These are phyloP conservation scores for Drosophila mayaguana DNA, from an alignment of 2,888 invertebrate genomes.

Conservation along the genomic window DNA sequence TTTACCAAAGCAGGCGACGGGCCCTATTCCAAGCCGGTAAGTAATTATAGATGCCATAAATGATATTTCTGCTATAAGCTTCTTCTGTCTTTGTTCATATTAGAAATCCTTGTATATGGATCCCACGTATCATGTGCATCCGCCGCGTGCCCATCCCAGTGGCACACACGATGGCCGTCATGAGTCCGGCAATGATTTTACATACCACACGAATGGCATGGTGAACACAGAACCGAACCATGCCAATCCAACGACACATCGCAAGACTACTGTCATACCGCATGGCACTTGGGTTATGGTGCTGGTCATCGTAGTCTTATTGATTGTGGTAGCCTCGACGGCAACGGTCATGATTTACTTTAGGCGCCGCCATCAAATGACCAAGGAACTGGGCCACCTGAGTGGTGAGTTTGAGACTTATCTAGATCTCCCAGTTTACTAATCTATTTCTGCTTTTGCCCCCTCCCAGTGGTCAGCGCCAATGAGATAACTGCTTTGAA, in stretches of 20 bases:
- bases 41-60: slow-evolving; percentile 57
- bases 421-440: not conserved
- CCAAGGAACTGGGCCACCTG: slow-evolving; percentile 88
- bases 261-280: slow-evolving; percentile 83
- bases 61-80: not conserved
- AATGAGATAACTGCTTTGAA: slow-evolving; percentile 86
- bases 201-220: slow-evolving; percentile 76
- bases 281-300: slow-evolving; percentile 85
- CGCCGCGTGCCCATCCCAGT: slow-evolving; percentile 85
- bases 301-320: slow-evolving; percentile 82
- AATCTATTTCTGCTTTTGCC: not conserved
- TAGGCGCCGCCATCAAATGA: slow-evolving; percentile 84
- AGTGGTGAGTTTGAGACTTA: slow-evolving; percentile 85
- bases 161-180: slow-evolving; percentile 84
- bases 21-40: slow-evolving; percentile 92
- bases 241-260: slow-evolving; percentile 83
- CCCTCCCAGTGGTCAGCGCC: slow-evolving; percentile 84
- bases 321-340: slow-evolving; percentile 82
- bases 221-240: slow-evolving; percentile 76
- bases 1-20: slow-evolving; percentile 95
- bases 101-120: slow-evolving; percentile 85
- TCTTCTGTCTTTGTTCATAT: not conserved
- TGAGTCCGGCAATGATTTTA: slow-evolving; percentile 68
- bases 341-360: slow-evolving; percentile 84
- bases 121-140: slow-evolving; percentile 84